phyloP scores from a whole-genome alignment of 2,888 invertebrate genomes.

The Sclerodermus sp. region DNA sequence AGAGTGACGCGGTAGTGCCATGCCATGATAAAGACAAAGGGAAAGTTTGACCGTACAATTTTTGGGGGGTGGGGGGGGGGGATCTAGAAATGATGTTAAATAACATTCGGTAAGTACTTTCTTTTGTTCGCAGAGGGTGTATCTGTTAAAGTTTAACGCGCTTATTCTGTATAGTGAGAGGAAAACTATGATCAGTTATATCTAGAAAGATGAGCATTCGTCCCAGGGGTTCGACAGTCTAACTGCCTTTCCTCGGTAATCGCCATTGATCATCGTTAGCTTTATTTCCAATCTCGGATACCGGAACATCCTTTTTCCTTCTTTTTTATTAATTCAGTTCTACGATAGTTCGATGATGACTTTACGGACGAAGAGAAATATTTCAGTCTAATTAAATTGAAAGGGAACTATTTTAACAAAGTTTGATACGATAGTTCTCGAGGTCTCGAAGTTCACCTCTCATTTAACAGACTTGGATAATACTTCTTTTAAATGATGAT shows the following conservation, averaged over 20 bases:
- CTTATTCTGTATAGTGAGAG: slow-evolving; percentile 27
- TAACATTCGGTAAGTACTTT: slow-evolving; percentile 32
- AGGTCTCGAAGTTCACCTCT: too few relatives aligned
- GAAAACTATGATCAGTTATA: slow-evolving; percentile 10
- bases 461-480: too few relatives aligned
- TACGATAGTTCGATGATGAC: too few relatives aligned
- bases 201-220: slow-evolving; percentile 15
- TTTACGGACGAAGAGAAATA: too few relatives aligned
- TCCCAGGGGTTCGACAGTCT: slow-evolving; percentile 20
- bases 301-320: background rate
- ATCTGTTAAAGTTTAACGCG: slow-evolving; percentile 41
- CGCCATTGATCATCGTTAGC: slow-evolving; percentile 38
- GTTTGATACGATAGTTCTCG: too few relatives aligned
- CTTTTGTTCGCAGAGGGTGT: slow-evolving; percentile 26
- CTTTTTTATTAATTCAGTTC: too few relatives aligned
- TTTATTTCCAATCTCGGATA: slow-evolving; percentile 5
- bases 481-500: too few relatives aligned
- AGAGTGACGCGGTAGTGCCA: background rate
- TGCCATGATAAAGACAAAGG: too few relatives aligned
- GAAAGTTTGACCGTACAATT: too few relatives aligned
- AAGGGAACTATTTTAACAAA: too few relatives aligned
- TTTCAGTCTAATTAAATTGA: too few relatives aligned
- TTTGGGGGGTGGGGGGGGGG: slow-evolving; percentile 8
- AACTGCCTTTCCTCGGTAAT: slow-evolving; percentile 18
- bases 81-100: slow-evolving; percentile 37